These are phyloP conservation scores for Panulirus ornatus DNA, from an alignment of 1,140 invertebrate species.

Conservation along the genomic window DNA sequence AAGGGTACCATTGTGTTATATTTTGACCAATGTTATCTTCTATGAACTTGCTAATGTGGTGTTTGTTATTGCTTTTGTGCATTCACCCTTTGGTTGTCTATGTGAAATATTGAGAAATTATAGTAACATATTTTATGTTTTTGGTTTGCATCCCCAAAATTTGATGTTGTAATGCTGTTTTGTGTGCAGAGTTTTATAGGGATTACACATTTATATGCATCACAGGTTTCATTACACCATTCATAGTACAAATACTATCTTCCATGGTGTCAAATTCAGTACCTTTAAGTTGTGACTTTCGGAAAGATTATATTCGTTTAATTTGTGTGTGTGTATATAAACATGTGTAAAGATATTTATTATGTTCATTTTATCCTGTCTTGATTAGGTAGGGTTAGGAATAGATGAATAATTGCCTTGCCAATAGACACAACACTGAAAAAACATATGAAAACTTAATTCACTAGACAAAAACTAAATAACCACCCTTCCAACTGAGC, in stretches of 20 bases:
- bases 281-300: no score
- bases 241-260: neutral
- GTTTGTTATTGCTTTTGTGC: slow-evolving; percentile 5
- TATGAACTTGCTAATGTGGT: neutral
- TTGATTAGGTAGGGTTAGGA: no score
- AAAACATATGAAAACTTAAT: no score
- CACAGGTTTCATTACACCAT: neutral
- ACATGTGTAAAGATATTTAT: no score
- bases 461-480: no score
- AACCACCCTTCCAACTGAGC: no score
- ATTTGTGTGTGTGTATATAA: no score
- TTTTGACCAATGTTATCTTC: neutral
- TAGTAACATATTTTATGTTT: neutral
- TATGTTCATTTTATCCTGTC: no score
- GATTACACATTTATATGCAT: neutral
- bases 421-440: no score
- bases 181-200: neutral
- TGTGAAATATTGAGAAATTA: neutral
- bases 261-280: slow-evolving; percentile 1
- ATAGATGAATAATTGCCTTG: no score
- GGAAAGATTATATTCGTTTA: no score
- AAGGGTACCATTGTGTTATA: neutral
- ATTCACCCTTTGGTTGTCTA: neutral
- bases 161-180: neutral
- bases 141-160: neutral